phyloP scores from a whole-genome alignment of 92 coral and sea anemone genomes.

The Palythoa grandis region DNA sequence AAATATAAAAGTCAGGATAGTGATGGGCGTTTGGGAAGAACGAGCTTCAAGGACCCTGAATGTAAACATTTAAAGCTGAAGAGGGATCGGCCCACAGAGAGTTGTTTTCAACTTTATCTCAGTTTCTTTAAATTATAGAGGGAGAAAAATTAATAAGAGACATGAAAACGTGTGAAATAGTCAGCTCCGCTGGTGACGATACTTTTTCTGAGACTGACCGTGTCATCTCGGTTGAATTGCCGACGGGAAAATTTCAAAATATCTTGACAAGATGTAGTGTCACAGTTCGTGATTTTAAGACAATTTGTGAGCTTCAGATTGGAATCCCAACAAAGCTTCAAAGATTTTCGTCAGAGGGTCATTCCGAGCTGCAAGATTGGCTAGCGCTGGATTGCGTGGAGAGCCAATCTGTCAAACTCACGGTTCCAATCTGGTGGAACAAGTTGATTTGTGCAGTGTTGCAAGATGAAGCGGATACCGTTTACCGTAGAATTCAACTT shows the following conservation, averaged over 20 bases:
- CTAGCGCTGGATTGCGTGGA: constrained; percentile 22
- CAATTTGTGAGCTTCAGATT: constrained; percentile 62
- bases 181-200: neutral
- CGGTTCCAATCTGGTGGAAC: constrained; percentile 89
- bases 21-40: neutral
- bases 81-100: constrained; percentile 11
- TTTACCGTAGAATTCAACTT: constrained; percentile 75
- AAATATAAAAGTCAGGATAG: constrained; percentile 27
- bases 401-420: constrained; percentile 47
- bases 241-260: constrained; percentile 59
- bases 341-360: constrained; percentile 51
- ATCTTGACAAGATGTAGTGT: constrained; percentile 43
- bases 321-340: constrained; percentile 79
- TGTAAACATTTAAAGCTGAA: neutral
- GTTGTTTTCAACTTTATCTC: neutral
- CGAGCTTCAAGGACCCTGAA: constrained; percentile 5
- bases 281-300: constrained; percentile 70
- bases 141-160: neutral
- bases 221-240: constrained; percentile 53
- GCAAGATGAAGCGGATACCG: constrained; percentile 76
- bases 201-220: neutral
- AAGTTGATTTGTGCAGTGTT: constrained; percentile 74
- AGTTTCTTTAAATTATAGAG: neutral
- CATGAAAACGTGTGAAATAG: constrained; percentile 24
- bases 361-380: constrained; percentile 68